Evolutionary conservation across 1,140 invertebrate genomes (phyloP), one percentile per base, ranked within the genome.

Genomic region (Helicoverpa armigera): DNA sequence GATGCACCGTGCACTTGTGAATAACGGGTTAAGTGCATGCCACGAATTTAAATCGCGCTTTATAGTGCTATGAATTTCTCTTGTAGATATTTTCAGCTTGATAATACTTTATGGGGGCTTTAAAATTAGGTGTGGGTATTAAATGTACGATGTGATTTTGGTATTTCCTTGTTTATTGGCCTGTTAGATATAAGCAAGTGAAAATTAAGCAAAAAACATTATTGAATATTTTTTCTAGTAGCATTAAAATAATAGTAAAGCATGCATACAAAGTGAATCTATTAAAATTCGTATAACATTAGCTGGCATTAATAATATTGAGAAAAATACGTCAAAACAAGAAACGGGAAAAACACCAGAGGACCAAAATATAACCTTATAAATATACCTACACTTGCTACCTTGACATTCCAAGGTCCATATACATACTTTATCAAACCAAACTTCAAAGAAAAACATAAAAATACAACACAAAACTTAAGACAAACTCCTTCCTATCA

Each of bases 21-120:
- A 76, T 76, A 76, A 76, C 73, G 73, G 60, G 16, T 76, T 63
- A 76, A 76, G 73, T 63, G 73, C 73, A 60, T 76, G 73, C 11
- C 14, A 14, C 43, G 73, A 76, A 76, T 76, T 74, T 51, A 76
- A 76, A 63, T 23, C 58, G 23, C 3, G 50, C 29, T 76, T 61
- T 76, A 76, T n/a, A 35, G 56, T 11, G 56, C 56, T n/a, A 76
- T 76, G 58, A 76, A 61, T 76, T 76, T 76, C 58, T 51, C 43
- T 51, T 76, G 43, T 51, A 61, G 58, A 61, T 61, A 61, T 76
- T 76, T 74, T 63, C n/a, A 51, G 43, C 58, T 29, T 13, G 58
- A 48, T 60, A 23, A 53, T 18, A 72, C n/a, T 53, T 72, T 12
- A 72, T 53, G 54, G 13, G n/a, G 50, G 50, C 31, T 54, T 31